phyloP scores from a whole-genome alignment of 1,140 invertebrate genomes.

The Plodia interpunctella region DNA sequence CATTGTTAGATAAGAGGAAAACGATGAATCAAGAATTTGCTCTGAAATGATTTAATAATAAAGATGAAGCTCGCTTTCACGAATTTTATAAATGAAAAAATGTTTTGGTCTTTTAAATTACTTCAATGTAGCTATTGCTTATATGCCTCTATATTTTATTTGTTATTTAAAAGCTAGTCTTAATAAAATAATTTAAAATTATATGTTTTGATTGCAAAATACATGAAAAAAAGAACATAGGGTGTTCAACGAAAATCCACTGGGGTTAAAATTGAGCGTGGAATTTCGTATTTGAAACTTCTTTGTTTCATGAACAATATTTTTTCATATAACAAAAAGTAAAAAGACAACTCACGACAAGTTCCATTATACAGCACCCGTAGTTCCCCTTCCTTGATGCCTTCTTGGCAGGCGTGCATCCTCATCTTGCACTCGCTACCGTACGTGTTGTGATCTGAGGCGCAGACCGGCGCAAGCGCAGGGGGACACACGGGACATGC shows the following conservation, averaged over 20 bases:
- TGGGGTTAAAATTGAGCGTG: no score
- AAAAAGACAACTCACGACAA: conserved; percentile 55
- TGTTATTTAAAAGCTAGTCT: no score
- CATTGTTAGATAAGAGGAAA: neutral
- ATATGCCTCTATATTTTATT: no score
- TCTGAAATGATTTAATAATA: conserved; percentile 28
- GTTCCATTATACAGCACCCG: conserved; percentile 60
- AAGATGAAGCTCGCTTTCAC: conserved; percentile 36
- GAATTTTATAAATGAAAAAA: conserved; percentile 57
- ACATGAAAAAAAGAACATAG: no score
- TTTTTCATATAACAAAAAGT: neutral
- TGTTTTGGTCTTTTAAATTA: no score
- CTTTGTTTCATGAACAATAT: no score
- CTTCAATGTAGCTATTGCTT: no score
- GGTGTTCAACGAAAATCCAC: no score
- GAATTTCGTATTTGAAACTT: no score
- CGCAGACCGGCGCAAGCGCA: conserved; percentile 91
- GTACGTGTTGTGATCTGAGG: conserved; percentile 91
- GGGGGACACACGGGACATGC: conserved; percentile 90
- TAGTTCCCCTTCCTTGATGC: conserved; percentile 49
- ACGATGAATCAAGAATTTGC: neutral
- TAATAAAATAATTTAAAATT: no score
- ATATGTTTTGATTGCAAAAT: no score
- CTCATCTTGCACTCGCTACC: conserved; percentile 91
- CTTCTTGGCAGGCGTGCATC: conserved; percentile 83